Conservation (phyloP, 2,797 vertebrate genomes). For the Gambusia yucatana region DNA sequence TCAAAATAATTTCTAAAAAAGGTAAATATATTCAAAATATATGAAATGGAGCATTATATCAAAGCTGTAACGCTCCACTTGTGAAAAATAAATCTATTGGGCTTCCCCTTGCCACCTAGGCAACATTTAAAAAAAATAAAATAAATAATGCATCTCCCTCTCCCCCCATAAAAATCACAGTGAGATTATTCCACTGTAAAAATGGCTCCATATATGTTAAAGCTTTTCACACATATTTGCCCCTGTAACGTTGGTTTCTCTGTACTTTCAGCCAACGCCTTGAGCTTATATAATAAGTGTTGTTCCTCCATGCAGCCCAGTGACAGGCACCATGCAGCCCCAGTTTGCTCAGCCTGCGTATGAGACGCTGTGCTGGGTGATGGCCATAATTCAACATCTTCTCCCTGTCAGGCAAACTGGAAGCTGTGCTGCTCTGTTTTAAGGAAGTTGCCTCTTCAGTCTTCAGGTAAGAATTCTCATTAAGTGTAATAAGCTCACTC, state of each 20-base stretch:
- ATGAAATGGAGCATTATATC: no score
- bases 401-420: conserved; percentile 53
- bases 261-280: conserved; percentile 4
- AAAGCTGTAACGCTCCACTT: no score
- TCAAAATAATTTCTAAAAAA: no score
- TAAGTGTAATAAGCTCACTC: conserved; percentile 21
- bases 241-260: conserved; percentile 21
- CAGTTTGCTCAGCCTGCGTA: conserved; percentile 51
- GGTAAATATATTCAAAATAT: no score
- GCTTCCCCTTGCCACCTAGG: no score
- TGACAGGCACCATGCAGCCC: conserved; percentile 59
- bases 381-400: conserved; percentile 58
- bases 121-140: no score
- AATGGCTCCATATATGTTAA: not conserved
- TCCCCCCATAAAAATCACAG: not conserved
- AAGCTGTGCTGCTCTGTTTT: conserved; percentile 42
- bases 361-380: conserved; percentile 16
- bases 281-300: conserved; percentile 56
- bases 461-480: conserved; percentile 58
- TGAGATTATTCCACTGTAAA: not conserved
- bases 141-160: not conserved
- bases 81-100: no score
- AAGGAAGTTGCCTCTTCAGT: conserved; percentile 45
- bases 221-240: not conserved
- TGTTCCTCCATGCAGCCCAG: conserved; percentile 64